Conservation (phyloP, 2,797 vertebrate genomes). For the Arrhamphus sclerolepis region DNA sequence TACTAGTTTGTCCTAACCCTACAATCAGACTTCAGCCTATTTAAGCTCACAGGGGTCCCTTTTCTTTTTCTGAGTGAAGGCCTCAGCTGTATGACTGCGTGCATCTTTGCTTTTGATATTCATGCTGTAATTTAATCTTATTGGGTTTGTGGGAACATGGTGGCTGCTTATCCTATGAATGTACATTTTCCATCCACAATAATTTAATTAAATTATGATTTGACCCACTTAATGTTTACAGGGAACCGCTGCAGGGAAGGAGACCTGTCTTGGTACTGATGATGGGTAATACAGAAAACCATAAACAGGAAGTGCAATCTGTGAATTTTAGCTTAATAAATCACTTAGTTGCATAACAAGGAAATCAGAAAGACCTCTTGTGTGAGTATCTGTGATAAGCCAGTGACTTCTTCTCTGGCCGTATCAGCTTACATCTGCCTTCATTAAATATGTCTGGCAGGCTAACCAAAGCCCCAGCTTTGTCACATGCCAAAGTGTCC, state of each 20-base stretch:
- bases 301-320: conserved; percentile 3
- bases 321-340: conserved; percentile 41
- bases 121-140: not conserved
- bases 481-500: too few species aligned
- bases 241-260: not conserved
- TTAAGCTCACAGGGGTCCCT: not conserved
- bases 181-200: not conserved
- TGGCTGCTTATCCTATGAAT: not conserved
- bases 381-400: conserved; percentile 29
- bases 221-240: not conserved
- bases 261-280: not conserved
- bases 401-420: conserved; percentile 28
- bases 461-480: not conserved
- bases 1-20: conserved; percentile 37
- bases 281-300: conserved; percentile 6
- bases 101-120: not conserved
- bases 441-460: conserved; percentile 11
- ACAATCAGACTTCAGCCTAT: not conserved
- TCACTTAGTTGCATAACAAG: conserved; percentile 31
- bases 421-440: conserved; percentile 30
- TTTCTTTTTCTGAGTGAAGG: not conserved
- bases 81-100: not conserved
- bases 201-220: not conserved
- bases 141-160: not conserved
- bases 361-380: conserved; percentile 27